phyloP scores from a whole-genome alignment of 2,888 invertebrate genomes.

The Euproctis similis region DNA sequence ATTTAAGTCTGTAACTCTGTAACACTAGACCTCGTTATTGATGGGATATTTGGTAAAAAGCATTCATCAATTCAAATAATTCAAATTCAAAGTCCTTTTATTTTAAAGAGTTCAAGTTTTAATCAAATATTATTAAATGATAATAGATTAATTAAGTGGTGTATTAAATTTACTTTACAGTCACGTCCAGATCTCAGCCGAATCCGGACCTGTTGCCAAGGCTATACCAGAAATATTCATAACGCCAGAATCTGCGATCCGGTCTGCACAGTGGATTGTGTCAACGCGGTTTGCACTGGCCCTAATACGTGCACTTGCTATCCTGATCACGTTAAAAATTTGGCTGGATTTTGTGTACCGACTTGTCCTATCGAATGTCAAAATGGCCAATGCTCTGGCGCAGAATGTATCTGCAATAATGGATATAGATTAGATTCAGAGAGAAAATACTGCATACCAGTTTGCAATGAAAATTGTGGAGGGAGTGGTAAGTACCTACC shows the following conservation, averaged over 20 bases:
- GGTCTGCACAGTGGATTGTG: slow-evolving; percentile 76
- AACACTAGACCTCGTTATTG: no score
- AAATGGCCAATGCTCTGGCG: slow-evolving; percentile 78
- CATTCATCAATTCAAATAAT: no score
- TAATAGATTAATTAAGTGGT: background rate
- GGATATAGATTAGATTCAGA: slow-evolving; percentile 74
- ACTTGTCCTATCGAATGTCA: slow-evolving; percentile 82
- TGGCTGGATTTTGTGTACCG: slow-evolving; percentile 73
- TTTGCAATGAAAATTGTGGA: slow-evolving; percentile 70
- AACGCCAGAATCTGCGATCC: slow-evolving; percentile 76
- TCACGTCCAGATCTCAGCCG: slow-evolving; percentile 78
- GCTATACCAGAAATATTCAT: slow-evolving; percentile 78
- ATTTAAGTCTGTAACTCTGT: no score
- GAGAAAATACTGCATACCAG: slow-evolving; percentile 77
- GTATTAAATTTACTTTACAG: slow-evolving; percentile 45
- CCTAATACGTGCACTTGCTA: slow-evolving; percentile 80
- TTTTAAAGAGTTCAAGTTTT: no score
- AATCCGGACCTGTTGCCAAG: slow-evolving; percentile 82
- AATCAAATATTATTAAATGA: background rate
- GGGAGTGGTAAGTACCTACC: slow-evolving; percentile 5
- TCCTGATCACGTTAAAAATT: slow-evolving; percentile 75
- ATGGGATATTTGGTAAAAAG: no score
- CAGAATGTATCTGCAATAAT: slow-evolving; percentile 78
- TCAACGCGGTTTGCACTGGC: slow-evolving; percentile 78
- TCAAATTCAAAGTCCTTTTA: no score